Conservation (phyloP, 2,888 invertebrate genomes). For the Taenaris catops region DNA sequence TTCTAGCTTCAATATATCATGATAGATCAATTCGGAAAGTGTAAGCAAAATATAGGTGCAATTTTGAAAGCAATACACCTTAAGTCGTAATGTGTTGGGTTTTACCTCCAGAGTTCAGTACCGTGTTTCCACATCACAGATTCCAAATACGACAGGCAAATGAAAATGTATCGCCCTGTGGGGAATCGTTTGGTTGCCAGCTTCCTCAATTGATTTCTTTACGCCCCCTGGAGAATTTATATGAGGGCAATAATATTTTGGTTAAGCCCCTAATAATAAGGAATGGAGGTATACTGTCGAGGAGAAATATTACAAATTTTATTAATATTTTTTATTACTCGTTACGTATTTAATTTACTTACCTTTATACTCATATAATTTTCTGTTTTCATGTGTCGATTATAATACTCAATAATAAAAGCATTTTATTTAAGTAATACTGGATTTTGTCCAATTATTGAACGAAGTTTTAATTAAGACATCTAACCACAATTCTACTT, state of each 20-base stretch:
- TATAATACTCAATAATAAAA: too few species aligned
- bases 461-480: too few species aligned
- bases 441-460: too few species aligned
- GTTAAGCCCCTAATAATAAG: conserved; percentile 9
- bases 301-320: background rate
- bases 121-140: conserved; percentile 18
- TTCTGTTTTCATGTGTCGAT: too few species aligned
- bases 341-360: too few species aligned
- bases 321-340: background rate
- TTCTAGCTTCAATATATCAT: too few species aligned
- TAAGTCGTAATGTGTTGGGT: conserved; percentile 6
- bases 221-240: conserved; percentile 14
- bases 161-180: conserved; percentile 26
- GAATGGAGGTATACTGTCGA: conserved; percentile 1
- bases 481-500: too few species aligned
- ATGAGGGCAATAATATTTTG: conserved; percentile 16
- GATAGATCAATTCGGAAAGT: too few species aligned
- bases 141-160: conserved; percentile 21
- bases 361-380: too few species aligned
- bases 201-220: conserved; percentile 25
- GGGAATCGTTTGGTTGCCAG: conserved; percentile 23
- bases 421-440: too few species aligned
- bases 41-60: too few species aligned
- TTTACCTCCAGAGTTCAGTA: conserved; percentile 12
- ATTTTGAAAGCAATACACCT: too few species aligned